These are phyloP conservation scores for Chelon labrosus DNA, from an alignment of 2,797 vertebrate genomes.

Conservation along the genomic window DNA sequence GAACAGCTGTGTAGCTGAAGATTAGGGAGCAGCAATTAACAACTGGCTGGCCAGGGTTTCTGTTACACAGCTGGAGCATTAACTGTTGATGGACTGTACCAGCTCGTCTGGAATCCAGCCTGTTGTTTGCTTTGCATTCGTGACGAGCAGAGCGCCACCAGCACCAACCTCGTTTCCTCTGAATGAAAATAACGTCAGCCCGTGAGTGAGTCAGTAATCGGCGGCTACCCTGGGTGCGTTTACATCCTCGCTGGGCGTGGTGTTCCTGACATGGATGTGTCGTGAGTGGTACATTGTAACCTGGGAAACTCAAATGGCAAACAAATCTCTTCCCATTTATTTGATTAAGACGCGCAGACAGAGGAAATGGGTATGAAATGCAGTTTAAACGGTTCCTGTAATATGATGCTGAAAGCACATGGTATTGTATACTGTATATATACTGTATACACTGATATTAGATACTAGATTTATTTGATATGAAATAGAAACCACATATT, in stretches of 20 bases:
- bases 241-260: not conserved
- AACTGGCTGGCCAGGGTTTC: constrained; percentile 20
- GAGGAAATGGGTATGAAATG: not conserved
- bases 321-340: constrained; percentile 7
- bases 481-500: not conserved
- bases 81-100: not conserved
- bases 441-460: no score
- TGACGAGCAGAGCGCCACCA: not conserved
- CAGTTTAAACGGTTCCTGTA: not conserved
- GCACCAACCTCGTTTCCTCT: no score
- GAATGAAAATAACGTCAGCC: no score
- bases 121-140: not conserved
- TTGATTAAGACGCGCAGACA: not conserved
- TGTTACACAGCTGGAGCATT: not conserved
- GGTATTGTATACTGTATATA: not conserved
- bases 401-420: not conserved
- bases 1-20: constrained; percentile 44
- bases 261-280: constrained; percentile 3
- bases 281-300: not conserved
- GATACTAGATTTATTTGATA: not conserved
- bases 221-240: not conserved
- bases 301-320: constrained; percentile 4
- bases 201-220: no score
- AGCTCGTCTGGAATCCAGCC: not conserved
- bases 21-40: constrained; percentile 48